Percentiles rank a stretch among this genome's conserved stretches.
Conservation (phyloP, 1,140 invertebrate species). For the Brachionus calyciflorus region DNA sequence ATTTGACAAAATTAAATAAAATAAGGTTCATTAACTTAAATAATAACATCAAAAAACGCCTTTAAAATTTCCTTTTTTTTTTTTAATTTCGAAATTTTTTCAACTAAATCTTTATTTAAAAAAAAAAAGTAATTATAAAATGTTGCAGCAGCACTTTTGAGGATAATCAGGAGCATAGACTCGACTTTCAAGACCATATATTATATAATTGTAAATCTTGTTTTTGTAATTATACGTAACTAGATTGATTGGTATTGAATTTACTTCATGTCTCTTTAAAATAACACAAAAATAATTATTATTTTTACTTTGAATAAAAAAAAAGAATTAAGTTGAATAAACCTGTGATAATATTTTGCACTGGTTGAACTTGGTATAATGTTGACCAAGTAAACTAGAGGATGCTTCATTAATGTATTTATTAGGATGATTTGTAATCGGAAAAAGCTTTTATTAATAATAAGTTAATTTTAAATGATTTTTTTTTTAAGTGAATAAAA, state of each 20-base stretch:
- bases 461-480: neutral
- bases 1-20: too few relatives aligned
- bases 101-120: neutral
- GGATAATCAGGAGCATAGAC: constrained; percentile 34
- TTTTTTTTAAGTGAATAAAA: neutral
- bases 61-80: too few relatives aligned
- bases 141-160: constrained; percentile 24
- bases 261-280: constrained; percentile 32
- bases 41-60: too few relatives aligned
- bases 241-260: neutral
- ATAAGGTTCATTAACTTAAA: too few relatives aligned
- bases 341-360: constrained; percentile 27
- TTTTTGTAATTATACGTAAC: neutral
- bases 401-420: constrained; percentile 19
- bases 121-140: neutral
- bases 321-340: neutral
- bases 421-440: constrained; percentile 18
- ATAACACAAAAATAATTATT: neutral
- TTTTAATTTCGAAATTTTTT: too few relatives aligned
- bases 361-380: neutral
- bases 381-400: neutral
- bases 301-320: neutral
- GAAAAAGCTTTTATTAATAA: neutral
- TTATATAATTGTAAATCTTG: neutral
- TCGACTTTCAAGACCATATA: constrained; percentile 21